These are phyloP conservation scores for Diacarnus erythraeanus DNA, from an alignment of 37 sponge, comb jelly and placozoan species.

Conservation along the genomic window DNA sequence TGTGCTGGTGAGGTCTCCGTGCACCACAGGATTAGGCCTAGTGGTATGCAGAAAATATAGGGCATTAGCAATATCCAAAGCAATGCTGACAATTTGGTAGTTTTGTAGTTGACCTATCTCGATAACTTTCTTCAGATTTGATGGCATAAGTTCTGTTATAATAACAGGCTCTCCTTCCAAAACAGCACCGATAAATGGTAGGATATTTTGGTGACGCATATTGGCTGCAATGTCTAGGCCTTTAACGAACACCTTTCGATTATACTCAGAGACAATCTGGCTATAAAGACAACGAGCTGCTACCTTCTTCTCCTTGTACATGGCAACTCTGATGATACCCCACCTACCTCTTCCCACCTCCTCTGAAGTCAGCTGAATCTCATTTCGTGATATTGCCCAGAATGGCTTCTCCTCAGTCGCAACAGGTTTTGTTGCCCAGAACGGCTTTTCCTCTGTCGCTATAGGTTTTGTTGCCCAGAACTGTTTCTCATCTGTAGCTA, in stretches of 20 bases:
- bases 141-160: conserved; percentile 74
- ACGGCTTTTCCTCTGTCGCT: conserved; percentile 1
- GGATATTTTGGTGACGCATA: conserved; percentile 68
- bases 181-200: conserved; percentile 71
- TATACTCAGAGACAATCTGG: conserved; percentile 51
- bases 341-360: conserved; percentile 74
- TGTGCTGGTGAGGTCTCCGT: conserved; percentile 79
- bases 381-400: conserved; percentile 47
- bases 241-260: conserved; percentile 48
- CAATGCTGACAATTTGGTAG: conserved; percentile 40
- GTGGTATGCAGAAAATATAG: conserved; percentile 70
- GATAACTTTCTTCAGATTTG: conserved; percentile 55
- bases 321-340: conserved; percentile 44
- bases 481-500: background rate
- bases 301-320: conserved; percentile 53
- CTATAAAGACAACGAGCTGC: conserved; percentile 71
- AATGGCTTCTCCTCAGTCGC: conserved; percentile 29
- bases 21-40: conserved; percentile 73
- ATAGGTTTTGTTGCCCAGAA: conserved; percentile 44
- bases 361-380: conserved; percentile 34
- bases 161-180: conserved; percentile 50
- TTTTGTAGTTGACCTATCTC: conserved; percentile 32
- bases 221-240: conserved; percentile 61
- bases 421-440: conserved; percentile 42
- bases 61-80: conserved; percentile 51